These are phyloP conservation scores for Coilia nasus DNA, from an alignment of 2,797 vertebrate genomes.

Conservation along the genomic window DNA sequence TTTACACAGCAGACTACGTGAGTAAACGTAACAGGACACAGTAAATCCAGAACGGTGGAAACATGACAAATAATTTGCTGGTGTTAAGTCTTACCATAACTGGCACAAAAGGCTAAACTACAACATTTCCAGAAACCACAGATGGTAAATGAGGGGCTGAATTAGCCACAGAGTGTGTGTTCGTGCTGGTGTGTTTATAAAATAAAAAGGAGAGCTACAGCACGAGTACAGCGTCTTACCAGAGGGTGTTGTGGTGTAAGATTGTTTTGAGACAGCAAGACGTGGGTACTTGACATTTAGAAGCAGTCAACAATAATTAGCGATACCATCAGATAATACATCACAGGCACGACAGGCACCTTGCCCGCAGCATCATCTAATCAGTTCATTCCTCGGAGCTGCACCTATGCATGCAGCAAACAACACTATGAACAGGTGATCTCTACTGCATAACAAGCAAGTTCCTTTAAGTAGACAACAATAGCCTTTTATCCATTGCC, in stretches of 20 bases:
- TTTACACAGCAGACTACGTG: too few relatives aligned
- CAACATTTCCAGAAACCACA: background rate
- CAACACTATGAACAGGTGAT: background rate
- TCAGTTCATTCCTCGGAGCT: background rate
- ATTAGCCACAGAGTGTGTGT: background rate
- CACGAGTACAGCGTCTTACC: background rate
- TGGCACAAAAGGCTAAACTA: background rate
- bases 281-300: background rate
- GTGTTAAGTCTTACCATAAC: background rate
- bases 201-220: background rate
- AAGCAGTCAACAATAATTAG: slow-evolving; percentile 14
- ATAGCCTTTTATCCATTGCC: background rate
- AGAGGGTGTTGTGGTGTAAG: background rate
- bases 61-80: too few relatives aligned
- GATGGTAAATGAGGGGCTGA: background rate
- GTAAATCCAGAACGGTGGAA: too few relatives aligned
- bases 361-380: background rate
- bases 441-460: background rate
- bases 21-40: too few relatives aligned
- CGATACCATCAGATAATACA: background rate
- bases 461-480: background rate
- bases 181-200: background rate
- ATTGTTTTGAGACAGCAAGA: slow-evolving; percentile 9
- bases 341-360: background rate
- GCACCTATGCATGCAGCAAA: background rate